Conservation (phyloP, 2,888 invertebrate species). For the Chloroclysta siterata region DNA sequence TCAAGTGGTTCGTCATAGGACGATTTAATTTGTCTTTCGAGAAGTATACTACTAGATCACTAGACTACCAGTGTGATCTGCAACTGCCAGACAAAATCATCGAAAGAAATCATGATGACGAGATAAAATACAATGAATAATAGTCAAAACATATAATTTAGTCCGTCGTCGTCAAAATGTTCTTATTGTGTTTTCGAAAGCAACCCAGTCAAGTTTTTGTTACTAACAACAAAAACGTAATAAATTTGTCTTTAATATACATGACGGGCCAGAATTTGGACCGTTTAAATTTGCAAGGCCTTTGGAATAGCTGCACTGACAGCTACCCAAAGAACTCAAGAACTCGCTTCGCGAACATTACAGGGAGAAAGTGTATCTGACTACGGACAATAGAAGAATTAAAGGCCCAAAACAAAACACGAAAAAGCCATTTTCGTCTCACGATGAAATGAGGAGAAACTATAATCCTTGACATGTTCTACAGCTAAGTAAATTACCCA, state of each 20-base stretch:
- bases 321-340: conserved; percentile 32
- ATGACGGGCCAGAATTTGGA: conserved; percentile 38
- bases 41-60: too few species aligned
- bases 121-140: conserved; percentile 18
- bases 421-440: conserved; percentile 54
- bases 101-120: conserved; percentile 22
- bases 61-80: too few species aligned
- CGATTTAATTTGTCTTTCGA: too few species aligned
- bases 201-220: conserved; percentile 25
- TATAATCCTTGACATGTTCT: conserved; percentile 48
- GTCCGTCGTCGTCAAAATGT: conserved; percentile 5
- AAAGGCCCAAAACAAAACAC: conserved; percentile 56
- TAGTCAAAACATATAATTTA: conserved; percentile 24
- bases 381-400: conserved; percentile 60
- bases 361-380: conserved; percentile 66
- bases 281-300: conserved; percentile 33
- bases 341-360: conserved; percentile 55
- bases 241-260: conserved; percentile 30
- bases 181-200: conserved; percentile 37
- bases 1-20: too few species aligned
- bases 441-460: conserved; percentile 48
- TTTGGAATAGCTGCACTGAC: conserved; percentile 31
- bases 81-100: too few species aligned
- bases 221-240: conserved; percentile 32
- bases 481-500: conserved; percentile 43